Conservation (phyloP, 1,140 invertebrate species). For the Helicoverpa armigera region DNA sequence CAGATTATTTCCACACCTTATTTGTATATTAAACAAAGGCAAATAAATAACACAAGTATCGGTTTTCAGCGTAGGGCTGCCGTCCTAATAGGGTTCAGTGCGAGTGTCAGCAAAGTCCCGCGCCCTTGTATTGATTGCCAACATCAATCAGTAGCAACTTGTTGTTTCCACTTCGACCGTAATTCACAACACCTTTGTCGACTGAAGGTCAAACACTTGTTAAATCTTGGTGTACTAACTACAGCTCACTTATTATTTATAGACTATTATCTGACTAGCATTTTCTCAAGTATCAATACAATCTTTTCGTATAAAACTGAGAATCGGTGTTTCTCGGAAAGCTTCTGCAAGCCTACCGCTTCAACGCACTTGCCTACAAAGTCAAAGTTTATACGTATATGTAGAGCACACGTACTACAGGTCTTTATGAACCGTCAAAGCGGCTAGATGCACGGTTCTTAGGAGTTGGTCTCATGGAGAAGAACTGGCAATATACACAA, state of each 20-base stretch:
- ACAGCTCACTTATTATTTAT: neutral
- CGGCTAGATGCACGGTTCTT: too few species aligned
- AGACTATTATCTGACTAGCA: neutral
- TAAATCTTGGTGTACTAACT: neutral
- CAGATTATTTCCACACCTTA: too few species aligned
- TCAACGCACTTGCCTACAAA: too few species aligned
- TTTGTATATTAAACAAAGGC: neutral
- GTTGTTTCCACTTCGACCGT: slow-evolving; percentile 23
- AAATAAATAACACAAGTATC: neutral
- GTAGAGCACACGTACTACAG: too few species aligned
- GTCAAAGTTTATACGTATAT: too few species aligned
- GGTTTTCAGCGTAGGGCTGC: neutral
- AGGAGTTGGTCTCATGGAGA: too few species aligned
- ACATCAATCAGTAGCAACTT: slow-evolving; percentile 35
- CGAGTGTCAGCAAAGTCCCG: slow-evolving; percentile 13
- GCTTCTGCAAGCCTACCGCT: too few species aligned
- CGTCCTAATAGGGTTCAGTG: slow-evolving; percentile 26
- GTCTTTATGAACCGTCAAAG: too few species aligned
- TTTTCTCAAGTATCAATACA: too few species aligned
- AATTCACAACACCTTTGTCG: slow-evolving; percentile 28
- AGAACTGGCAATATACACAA: too few species aligned
- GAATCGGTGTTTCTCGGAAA: too few species aligned
- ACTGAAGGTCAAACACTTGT: slow-evolving; percentile 7
- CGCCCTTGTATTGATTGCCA: slow-evolving; percentile 24
- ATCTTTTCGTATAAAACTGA: too few species aligned